Evolutionary conservation across 2,113 vertebrate genomes (phyloP).

Genomic region (Phoenicopterus ruber): DNA sequence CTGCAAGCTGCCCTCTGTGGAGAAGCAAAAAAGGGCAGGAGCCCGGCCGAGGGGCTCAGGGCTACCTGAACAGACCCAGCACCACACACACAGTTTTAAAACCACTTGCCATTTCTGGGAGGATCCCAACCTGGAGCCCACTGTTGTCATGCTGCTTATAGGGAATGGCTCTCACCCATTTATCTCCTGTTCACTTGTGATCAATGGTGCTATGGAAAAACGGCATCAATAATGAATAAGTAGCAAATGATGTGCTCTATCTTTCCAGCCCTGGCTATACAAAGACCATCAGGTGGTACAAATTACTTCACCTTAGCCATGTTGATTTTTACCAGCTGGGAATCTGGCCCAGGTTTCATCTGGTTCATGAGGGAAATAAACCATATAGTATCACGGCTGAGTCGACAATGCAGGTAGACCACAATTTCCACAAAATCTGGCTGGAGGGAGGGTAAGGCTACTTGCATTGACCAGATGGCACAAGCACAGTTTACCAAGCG

Average conservation of each 20-base stretch:
- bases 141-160: neutral
- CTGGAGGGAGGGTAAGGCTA: neutral
- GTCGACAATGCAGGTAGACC: neutral
- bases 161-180: neutral
- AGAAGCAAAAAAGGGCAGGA: neutral
- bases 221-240: neutral
- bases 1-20: neutral
- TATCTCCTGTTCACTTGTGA: neutral
- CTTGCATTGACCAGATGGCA: neutral
- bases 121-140: neutral
- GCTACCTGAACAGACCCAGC: neutral
- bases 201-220: neutral
- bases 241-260: neutral
- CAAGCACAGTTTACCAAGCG: neutral
- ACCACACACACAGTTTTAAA: neutral
- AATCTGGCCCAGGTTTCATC: neutral
- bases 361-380: neutral
- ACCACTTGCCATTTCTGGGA: neutral
- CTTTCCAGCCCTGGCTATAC: neutral
- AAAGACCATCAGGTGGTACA: neutral
- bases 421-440: neutral
- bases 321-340: neutral
- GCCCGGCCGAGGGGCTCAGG: neutral
- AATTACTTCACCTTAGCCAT: neutral
- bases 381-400: neutral